phyloP scores from a whole-genome alignment of 2,888 invertebrate genomes.

The Venusia cambrica region DNA sequence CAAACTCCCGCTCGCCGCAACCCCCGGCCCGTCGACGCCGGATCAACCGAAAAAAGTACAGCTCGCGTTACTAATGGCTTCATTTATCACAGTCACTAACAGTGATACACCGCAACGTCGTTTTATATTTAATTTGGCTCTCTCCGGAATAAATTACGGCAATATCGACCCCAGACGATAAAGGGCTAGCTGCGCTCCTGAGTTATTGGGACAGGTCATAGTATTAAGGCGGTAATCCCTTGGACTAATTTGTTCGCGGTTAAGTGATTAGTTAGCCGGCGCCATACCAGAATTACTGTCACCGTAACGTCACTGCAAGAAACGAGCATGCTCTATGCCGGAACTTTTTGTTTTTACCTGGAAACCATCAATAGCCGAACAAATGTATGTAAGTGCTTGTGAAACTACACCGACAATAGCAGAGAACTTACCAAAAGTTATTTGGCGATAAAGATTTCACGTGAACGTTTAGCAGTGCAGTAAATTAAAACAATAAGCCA shows the following conservation, averaged over 20 bases:
- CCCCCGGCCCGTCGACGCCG: constrained; percentile 70
- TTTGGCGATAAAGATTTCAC: constrained; percentile 52
- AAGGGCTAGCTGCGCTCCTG: constrained; percentile 61
- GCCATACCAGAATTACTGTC: constrained; percentile 42
- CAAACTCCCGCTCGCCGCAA: constrained; percentile 70
- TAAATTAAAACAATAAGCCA: constrained; percentile 62
- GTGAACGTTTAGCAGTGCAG: constrained; percentile 46
- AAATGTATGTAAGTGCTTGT: constrained; percentile 31
- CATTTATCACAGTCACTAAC: constrained; percentile 81
- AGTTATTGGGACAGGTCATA: constrained; percentile 68
- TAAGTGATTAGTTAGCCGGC: constrained; percentile 70
- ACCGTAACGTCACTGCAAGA: constrained; percentile 49
- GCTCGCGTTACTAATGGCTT: constrained; percentile 81
- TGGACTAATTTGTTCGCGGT: constrained; percentile 71
- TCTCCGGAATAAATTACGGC: constrained; percentile 75
- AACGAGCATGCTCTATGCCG: constrained; percentile 41
- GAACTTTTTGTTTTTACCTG: constrained; percentile 41
- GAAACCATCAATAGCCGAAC: constrained; percentile 39
- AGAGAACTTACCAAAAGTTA: constrained; percentile 42
- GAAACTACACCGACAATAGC: constrained; percentile 34
- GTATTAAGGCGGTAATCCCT: constrained; percentile 65
- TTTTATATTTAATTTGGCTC: constrained; percentile 80
- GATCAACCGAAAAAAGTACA: constrained; percentile 80
- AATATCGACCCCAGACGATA: constrained; percentile 72
- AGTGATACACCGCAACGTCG: constrained; percentile 80